Evolutionary conservation across 2,888 invertebrate genomes (phyloP).

Genomic region (Volucella zonaria): DNA sequence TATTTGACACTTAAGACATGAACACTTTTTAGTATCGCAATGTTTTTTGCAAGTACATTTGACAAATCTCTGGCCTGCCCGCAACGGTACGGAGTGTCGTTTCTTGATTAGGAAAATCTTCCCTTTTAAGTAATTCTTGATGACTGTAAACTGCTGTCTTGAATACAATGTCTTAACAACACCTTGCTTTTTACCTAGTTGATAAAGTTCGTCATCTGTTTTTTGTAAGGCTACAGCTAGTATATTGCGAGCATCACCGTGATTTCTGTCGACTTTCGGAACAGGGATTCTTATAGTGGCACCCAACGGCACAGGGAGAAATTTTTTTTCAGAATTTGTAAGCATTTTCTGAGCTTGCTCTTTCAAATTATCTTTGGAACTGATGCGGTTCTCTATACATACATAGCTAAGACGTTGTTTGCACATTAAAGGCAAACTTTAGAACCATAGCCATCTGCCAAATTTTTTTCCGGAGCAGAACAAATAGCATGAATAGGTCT

Average conservation of each 20-base stretch:
- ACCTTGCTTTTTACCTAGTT: too few relatives aligned
- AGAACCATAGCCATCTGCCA: neutral
- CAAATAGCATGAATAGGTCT: too few relatives aligned
- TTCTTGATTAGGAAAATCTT: too few relatives aligned
- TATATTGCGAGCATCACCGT: neutral
- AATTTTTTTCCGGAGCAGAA: neutral
- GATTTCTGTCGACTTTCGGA: neutral
- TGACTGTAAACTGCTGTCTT: too few relatives aligned
- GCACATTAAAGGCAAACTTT: constrained; percentile 6
- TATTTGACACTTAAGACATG: too few relatives aligned
- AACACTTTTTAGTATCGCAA: too few relatives aligned
- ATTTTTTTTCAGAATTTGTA: neutral
- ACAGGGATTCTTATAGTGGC: neutral
- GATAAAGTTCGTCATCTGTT: neutral
- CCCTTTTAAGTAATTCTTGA: too few relatives aligned
- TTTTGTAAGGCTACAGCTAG: constrained; percentile 1
- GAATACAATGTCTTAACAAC: too few relatives aligned
- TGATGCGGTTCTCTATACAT: neutral
- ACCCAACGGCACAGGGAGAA: neutral
- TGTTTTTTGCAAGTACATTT: too few relatives aligned
- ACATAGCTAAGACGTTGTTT: neutral
- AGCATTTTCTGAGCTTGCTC: constrained; percentile 4
- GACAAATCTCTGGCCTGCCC: too few relatives aligned
- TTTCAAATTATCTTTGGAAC: neutral
- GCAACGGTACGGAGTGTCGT: too few relatives aligned